These are phyloP conservation scores for Charaxes varanes DNA, from an alignment of 1,140 invertebrate genomes.

Conservation along the genomic window DNA sequence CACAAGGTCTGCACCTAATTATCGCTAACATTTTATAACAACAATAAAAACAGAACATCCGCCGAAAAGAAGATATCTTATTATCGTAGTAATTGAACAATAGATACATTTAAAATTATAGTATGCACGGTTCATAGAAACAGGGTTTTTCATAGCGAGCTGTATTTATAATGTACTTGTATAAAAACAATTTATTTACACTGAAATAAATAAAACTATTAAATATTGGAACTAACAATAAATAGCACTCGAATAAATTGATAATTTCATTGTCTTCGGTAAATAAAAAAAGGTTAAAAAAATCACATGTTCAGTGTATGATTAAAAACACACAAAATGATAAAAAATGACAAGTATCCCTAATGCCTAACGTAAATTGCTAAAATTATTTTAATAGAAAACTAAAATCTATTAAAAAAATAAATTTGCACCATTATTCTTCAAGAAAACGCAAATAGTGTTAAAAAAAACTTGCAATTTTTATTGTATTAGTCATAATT, in stretches of 20 bases:
- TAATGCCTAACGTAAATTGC: not conserved
- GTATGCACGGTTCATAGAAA: too few relatives aligned
- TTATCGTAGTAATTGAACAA: too few relatives aligned
- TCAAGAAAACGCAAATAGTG: conserved; percentile 5
- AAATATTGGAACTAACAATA: conserved; percentile 9
- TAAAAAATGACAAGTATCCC: not conserved
- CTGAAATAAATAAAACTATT: not conserved
- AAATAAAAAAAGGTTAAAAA: conserved; percentile 6
- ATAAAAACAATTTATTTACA: conserved; percentile 3
- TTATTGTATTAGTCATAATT: not conserved
- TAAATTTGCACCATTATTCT: conserved; percentile 20
- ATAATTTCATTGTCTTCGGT: conserved; percentile 6
- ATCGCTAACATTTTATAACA: too few relatives aligned
- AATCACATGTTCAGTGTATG: conserved; percentile 1
- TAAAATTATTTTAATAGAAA: conserved; percentile 4
- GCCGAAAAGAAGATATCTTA: too few relatives aligned
- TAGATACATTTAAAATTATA: too few relatives aligned
- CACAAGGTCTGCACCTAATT: too few relatives aligned
- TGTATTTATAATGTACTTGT: not conserved
- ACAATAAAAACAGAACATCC: too few relatives aligned
- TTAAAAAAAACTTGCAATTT: not conserved
- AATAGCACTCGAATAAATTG: conserved; percentile 9
- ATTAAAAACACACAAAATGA: conserved; percentile 2
- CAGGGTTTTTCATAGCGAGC: not conserved
- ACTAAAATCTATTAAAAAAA: conserved; percentile 10